A percentile compares a stretch with the other conserved stretches of the same genome.
These are phyloP conservation scores for Eupeodes luniger DNA, from an alignment of 2,888 invertebrate genomes.

Conservation along the genomic window DNA sequence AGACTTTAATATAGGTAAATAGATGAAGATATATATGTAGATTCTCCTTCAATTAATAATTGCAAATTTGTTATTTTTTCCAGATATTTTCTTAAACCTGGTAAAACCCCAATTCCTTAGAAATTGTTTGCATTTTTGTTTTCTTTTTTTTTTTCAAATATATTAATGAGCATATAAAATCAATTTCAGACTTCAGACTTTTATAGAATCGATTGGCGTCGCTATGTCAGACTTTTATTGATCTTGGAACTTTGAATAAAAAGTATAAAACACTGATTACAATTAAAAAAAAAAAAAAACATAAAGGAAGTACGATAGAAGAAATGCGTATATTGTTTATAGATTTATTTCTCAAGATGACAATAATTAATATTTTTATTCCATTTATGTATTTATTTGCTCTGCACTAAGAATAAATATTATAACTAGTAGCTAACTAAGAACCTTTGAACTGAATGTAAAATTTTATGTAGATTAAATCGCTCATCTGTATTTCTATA, in stretches of 20 bases:
- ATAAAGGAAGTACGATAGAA: too few species aligned
- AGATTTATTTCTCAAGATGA: constrained; percentile 5
- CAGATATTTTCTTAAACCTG: neutral
- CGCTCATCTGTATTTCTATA: neutral
- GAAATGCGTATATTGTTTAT: constrained; percentile 19
- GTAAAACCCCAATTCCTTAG: neutral
- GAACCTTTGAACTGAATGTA: constrained; percentile 21
- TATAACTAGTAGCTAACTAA: neutral
- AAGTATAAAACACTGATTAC: neutral
- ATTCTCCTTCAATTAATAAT: too few species aligned
- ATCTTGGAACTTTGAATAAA: neutral
- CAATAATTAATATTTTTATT: neutral
- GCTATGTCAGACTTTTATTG: neutral
- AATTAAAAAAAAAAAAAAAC: neutral
- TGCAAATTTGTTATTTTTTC: neutral
- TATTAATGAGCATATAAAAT: neutral
- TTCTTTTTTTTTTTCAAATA: too few species aligned
- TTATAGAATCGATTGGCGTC: neutral
- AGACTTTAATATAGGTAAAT: neutral
- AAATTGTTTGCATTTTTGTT: neutral
- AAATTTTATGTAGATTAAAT: neutral
- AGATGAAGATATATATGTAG: neutral
- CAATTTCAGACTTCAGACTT: constrained; percentile 1
- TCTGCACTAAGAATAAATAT: neutral
- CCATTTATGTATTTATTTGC: too few species aligned